Base-by-base conservation (phyloP, 2,797 vertebrate species). In the Anableps anableps region DNA sequence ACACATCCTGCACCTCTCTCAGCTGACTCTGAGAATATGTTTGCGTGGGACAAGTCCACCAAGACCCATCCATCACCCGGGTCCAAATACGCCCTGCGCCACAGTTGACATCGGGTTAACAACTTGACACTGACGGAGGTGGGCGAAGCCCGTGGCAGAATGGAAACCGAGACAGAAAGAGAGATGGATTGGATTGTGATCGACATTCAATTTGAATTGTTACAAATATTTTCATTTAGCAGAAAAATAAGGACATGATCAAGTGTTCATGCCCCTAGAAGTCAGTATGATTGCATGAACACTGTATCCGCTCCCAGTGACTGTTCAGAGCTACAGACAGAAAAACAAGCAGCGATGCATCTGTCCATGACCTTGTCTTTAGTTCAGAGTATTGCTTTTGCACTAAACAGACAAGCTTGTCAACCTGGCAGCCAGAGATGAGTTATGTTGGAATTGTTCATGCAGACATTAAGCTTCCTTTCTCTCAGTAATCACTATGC, bases 91-190 rank as follows among this genome's bases (percentile, higher is more conserved):
- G 91, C 91, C 93, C 93, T 91, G 94, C 91, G 87, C 94, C 93
- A 77, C 94, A 93, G 95, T 92, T 96, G 96, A 96, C 96, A 94
- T 13, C 90, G 89, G 96, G 96, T 96, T 96, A 96, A 96, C 96
- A 96, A 96, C 96, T 96, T 96, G 96, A 96, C 96, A 96, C 94
- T 95, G 95, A 95, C 93, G 87, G 93, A 93, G 91, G 91, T 93
- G 94, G 93, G 91, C 83, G 90, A 92, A 81, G 92, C 93, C 88
- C 43, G 77, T 71, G 76, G 91, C 86, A 88, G 86, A 90, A 88
- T 45, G 73, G 84, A 84, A 85, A 62, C 80, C 34, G 86, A 85
- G 91, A 93, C 86, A 83, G 82, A 81, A 68, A 91, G 85, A 83
- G 88, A 92, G 92, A 93, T 92, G 88, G 92, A 90, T 89, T 92